These are phyloP conservation scores for Aythya baeri DNA, from an alignment of 2,113 vertebrate genomes.

Conservation along the genomic window DNA sequence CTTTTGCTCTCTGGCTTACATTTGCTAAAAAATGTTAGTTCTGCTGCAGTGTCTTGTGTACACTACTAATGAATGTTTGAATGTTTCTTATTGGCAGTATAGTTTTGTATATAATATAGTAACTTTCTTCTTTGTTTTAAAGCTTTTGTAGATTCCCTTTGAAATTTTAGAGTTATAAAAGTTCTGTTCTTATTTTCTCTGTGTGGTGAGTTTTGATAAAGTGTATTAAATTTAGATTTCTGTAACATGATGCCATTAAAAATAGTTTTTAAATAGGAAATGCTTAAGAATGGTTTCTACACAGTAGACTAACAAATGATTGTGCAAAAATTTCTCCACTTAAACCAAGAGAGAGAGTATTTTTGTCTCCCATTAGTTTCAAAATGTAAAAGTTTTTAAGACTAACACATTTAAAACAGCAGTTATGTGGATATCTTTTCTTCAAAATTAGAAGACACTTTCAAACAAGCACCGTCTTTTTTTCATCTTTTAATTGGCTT, in stretches of 20 bases:
- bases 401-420: not conserved
- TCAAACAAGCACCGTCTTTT: not conserved
- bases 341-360: not conserved
- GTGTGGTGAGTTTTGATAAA: not conserved
- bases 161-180: not conserved
- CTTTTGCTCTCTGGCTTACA: not conserved
- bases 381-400: not conserved
- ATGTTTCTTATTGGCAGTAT: not conserved
- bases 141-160: not conserved
- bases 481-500: not conserved
- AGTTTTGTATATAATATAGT: not conserved
- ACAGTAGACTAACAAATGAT: not conserved
- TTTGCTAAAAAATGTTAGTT: not conserved
- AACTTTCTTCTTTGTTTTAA: not conserved
- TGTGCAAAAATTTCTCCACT: not conserved
- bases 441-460: not conserved
- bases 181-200: not conserved
- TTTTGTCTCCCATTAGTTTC: not conserved
- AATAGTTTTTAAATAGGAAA: not conserved
- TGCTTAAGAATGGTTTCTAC: not conserved
- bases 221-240: not conserved
- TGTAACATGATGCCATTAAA: not conserved
- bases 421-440: not conserved
- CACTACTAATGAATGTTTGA: not conserved
- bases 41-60: not conserved